Percentiles rank a stretch among this genome's conserved stretches.
Evolutionary conservation across 1,140 invertebrate genomes (phyloP).

Genomic region (Drosophila teissieri): DNA sequence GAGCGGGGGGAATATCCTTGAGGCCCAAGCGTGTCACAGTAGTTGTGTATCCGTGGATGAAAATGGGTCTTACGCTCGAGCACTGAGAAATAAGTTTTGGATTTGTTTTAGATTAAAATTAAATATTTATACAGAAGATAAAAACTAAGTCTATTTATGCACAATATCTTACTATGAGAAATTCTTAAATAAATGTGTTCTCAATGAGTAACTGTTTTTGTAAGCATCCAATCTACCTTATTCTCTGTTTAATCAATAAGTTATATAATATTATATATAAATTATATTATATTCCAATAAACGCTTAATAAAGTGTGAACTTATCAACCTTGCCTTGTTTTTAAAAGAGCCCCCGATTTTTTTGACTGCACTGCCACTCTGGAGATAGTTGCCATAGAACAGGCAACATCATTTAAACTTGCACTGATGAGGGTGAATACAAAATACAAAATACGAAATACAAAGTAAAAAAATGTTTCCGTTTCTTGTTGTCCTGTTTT

Average conservation of each 20-base stretch:
- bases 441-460: slow-evolving; percentile 65
- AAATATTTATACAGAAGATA: not conserved
- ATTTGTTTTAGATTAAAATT: too few species aligned
- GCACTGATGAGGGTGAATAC: slow-evolving; percentile 77
- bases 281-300: not conserved
- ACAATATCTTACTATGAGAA: not conserved
- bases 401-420: slow-evolving; percentile 70
- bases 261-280: too few species aligned
- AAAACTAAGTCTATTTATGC: not conserved
- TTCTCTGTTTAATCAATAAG: not conserved
- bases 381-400: slow-evolving; percentile 61
- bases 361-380: slow-evolving; percentile 22
- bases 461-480: slow-evolving; percentile 69
- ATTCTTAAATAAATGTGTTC: not conserved
- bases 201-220: too few species aligned
- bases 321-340: too few species aligned
- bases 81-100: slow-evolving; percentile 4
- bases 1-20: slow-evolving; percentile 47
- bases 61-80: slow-evolving; percentile 25
- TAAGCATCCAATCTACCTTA: not conserved
- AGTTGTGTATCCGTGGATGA: slow-evolving; percentile 40
- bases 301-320: too few species aligned
- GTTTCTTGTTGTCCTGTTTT: slow-evolving; percentile 81
- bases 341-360: not conserved
- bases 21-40: slow-evolving; percentile 51